Base-by-base conservation (phyloP, 2,797 vertebrate species). In the Chelmon rostratus region DNA sequence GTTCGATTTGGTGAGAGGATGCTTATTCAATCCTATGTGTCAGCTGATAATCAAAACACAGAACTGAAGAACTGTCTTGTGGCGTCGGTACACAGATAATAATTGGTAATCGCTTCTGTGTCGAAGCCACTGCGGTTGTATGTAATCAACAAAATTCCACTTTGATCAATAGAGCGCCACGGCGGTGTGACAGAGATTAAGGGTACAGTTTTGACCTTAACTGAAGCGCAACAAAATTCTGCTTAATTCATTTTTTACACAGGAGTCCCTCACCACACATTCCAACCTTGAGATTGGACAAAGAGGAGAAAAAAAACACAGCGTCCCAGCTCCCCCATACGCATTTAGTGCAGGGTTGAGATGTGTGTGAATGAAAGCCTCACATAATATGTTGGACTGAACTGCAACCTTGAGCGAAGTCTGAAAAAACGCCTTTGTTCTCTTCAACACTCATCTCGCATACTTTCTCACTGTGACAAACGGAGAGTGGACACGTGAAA, bases 201-300 rank as follows among this genome's bases (percentile, higher is more conserved):
- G 75, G 58, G 59, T 50, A 50, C 53, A 56, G 73, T 61, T 80
- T 61, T 82, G 89, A 83, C 85, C 91, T 91, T 62, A 86, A 44
- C 57, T 56, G 68, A 87, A 56, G 75, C 85, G 65, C 42, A 62
- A 65, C 58, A 86, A 82, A 87, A 88, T 75, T 62, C 63, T 68
- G 75, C 75, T 80, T 85, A 84, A 88, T 89, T 89, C 72, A 73
- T 88, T 90, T 84, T 87, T 84, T 86, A 85, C 85, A 88, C 84
- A 56, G 10, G 31, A 61, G 49, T 85, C 78, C 87, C 78, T 77
- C 8, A 76, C 58, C 50, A 64, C 82, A 85, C 68, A 83, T 75
- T 85, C 68, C 76, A 90, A 91, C 91, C 90, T 91, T 90, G 91
- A 91, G 82, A 85, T 72, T 90, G 85, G 80, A 89, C 81, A 81